Conservation (phyloP, 92 coral and sea anemone species). For the Nematostella vectensis region DNA sequence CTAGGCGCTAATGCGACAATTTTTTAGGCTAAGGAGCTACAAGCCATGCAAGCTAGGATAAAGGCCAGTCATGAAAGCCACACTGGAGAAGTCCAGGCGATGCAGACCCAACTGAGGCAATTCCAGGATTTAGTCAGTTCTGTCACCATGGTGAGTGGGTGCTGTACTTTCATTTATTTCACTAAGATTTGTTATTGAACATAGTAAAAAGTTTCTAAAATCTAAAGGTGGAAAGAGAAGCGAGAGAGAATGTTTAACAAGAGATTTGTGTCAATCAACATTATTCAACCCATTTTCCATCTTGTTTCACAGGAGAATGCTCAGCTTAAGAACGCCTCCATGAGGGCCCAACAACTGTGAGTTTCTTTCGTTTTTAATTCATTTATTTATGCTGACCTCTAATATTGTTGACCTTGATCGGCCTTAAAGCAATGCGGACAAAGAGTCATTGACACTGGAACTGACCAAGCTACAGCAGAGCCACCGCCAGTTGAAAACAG, state of each 20-base stretch:
- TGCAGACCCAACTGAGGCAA: constrained; percentile 55
- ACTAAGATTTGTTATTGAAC: too few species aligned
- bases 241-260: neutral
- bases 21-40: constrained; percentile 76
- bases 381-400: neutral
- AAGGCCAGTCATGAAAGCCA: constrained; percentile 82
- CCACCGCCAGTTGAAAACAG: constrained; percentile 67
- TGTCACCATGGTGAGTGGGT: constrained; percentile 32
- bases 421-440: constrained; percentile 51
- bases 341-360: constrained; percentile 83
- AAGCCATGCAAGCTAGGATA: constrained; percentile 91
- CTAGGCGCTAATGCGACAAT: too few species aligned
- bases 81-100: constrained; percentile 54
- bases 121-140: constrained; percentile 68
- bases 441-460: constrained; percentile 71
- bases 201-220: too few species aligned
- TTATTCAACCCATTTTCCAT: too few species aligned
- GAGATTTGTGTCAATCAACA: neutral
- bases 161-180: too few species aligned
- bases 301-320: constrained; percentile 51
- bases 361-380: constrained; percentile 3
- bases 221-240: neutral
- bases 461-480: constrained; percentile 78
- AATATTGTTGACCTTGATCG: neutral
- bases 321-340: constrained; percentile 70